A percentile compares a stretch with the other conserved stretches of the same genome.
Conservation (phyloP, 2,888 invertebrate species). For the Callinectes sapidus region DNA sequence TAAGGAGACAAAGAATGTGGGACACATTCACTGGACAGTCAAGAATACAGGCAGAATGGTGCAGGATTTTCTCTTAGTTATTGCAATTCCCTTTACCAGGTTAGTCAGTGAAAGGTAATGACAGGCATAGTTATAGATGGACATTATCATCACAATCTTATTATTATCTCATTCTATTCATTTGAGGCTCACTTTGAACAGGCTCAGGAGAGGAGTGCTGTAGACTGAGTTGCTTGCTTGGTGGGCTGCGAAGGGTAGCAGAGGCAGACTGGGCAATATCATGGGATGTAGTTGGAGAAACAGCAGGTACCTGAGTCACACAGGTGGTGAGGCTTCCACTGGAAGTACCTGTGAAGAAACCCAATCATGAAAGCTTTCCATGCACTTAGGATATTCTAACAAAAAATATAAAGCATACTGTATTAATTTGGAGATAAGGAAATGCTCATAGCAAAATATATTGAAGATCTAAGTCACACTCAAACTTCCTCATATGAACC, state of each 20-base stretch:
- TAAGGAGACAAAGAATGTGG: too few species aligned
- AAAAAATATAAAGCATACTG: neutral
- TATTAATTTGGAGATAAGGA: neutral
- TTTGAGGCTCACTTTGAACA: slow-evolving; percentile 41
- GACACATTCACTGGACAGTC: too few species aligned
- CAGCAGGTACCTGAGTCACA: slow-evolving; percentile 59
- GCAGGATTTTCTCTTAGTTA: too few species aligned
- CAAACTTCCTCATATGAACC: too few species aligned
- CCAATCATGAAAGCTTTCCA: neutral
- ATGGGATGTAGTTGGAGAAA: slow-evolving; percentile 59
- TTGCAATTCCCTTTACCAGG: too few species aligned
- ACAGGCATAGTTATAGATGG: neutral
- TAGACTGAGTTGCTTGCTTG: slow-evolving; percentile 54
- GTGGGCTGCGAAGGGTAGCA: slow-evolving; percentile 53
- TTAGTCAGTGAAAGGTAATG: too few species aligned
- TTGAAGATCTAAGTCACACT: too few species aligned
- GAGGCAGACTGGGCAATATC: slow-evolving; percentile 56
- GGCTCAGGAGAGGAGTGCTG: slow-evolving; percentile 63
- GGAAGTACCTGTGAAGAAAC: slow-evolving; percentile 42
- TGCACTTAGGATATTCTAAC: too few species aligned
- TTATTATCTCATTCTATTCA: neutral
- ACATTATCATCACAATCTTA: neutral
- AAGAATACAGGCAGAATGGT: too few species aligned
- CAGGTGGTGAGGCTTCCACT: slow-evolving; percentile 57
- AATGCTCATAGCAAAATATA: neutral